Evolutionary conservation across 2,888 invertebrate species (phyloP), one percentile per base, ranked within the genome.

Genomic region (Andricus curvator): DNA sequence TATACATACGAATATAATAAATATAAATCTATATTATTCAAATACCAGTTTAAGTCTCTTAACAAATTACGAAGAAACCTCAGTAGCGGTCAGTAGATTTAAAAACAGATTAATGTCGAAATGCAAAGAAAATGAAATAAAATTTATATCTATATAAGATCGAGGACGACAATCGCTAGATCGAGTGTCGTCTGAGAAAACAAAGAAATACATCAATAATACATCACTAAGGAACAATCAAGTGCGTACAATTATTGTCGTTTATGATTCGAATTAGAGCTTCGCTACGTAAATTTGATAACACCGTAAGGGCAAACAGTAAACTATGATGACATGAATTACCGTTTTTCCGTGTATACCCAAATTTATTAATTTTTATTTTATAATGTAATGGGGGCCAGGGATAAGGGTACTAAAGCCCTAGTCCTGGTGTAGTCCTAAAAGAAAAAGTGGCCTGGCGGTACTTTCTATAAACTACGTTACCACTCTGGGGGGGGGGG

Each of bases 1-100:
- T 90, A 87, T 87, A 87, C 81, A 86, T 87, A 87, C 85, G 85
- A 85, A 87, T 86, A 87, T 83, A 81, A 80, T 82, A 80, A 81
- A 81, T 76, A 80, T 62, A 81, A 41, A 78, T 78, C 74, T 79
- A 77, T 81, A 81, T 78, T 74, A 74, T 25, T 15, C 44, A 68
- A 25, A 70, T 70, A 51, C 13, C 29, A 70, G 29, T 70, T 70
- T 51, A 70, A 70, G 70, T 51, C 20, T 88, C 85, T 51, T 51
- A 70, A 70, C 70, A 70, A 70, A 70, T 70, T 70, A 83, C 86
- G 81, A 87, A 88, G 84, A 77, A 88, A 88, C 86, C 86, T 85
- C 86, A 87, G 84, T 86, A 86, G 85, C 79, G 84, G 85, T 87
- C 88, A 85, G 84, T 87, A 86, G 84, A 85, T 37, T 62, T 77